These are phyloP conservation scores for Hermetia illucens DNA, from an alignment of 1,140 invertebrate genomes.

Conservation along the genomic window DNA sequence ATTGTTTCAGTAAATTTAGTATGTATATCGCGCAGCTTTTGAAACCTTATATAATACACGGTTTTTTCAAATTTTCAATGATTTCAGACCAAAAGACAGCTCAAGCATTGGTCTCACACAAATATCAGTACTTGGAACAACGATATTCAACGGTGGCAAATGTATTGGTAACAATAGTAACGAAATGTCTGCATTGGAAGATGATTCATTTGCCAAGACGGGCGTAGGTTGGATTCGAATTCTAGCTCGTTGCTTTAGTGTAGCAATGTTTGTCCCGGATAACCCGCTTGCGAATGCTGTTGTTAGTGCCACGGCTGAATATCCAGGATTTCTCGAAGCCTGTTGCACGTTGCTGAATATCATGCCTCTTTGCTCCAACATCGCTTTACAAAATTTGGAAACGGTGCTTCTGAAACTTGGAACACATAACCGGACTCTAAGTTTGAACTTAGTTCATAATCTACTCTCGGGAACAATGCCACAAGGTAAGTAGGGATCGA, in stretches of 20 bases:
- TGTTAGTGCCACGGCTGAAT: conserved; percentile 45
- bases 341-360: conserved; percentile 60
- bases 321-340: conserved; percentile 51
- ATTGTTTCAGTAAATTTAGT: too few relatives aligned
- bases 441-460: conserved; percentile 40
- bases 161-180: background rate
- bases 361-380: conserved; percentile 42
- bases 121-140: conserved; percentile 68
- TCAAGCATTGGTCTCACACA: conserved; percentile 78
- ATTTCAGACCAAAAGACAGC: conserved; percentile 74
- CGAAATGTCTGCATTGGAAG: conserved; percentile 11
- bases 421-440: conserved; percentile 41
- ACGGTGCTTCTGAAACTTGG: conserved; percentile 46
- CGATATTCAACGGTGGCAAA: conserved; percentile 39
- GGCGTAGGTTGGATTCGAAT: conserved; percentile 29
- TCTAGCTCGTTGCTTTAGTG: conserved; percentile 23
- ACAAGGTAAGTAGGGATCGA: conserved; percentile 21
- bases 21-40: too few relatives aligned
- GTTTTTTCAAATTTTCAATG: too few relatives aligned
- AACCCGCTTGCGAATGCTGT: conserved; percentile 33
- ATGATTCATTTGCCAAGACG: conserved; percentile 27
- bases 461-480: conserved; percentile 39
- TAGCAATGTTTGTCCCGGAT: conserved; percentile 20
- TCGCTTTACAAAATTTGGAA: conserved; percentile 46
- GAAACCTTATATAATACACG: too few relatives aligned